phyloP scores from a whole-genome alignment of 2,113 vertebrate species.

The Trematomus loennbergii region DNA sequence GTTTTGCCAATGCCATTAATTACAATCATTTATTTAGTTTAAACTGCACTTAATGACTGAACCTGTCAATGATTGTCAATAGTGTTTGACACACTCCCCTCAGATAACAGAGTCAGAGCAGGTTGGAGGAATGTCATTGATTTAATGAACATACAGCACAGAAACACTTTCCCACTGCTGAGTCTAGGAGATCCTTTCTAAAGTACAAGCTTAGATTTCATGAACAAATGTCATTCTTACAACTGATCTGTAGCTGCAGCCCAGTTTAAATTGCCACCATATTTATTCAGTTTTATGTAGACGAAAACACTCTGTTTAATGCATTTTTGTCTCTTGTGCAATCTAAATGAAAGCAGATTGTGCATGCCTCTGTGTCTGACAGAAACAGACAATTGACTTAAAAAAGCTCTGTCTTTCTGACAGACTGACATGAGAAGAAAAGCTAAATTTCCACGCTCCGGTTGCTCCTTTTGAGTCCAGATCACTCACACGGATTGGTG shows the following conservation, averaged over 20 bases:
- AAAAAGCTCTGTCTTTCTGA: slow-evolving; percentile 21
- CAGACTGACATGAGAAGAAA: slow-evolving; percentile 57
- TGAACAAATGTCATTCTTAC: not conserved
- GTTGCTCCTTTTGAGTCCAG: slow-evolving; percentile 34
- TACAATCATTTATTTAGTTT: not conserved
- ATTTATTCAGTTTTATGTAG: not conserved
- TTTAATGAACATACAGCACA: not conserved
- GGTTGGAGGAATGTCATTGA: not conserved
- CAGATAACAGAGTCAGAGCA: not conserved
- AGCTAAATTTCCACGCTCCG: slow-evolving; percentile 45
- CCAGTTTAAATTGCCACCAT: not conserved
- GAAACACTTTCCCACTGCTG: not conserved
- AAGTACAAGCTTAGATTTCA: not conserved
- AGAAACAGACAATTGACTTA: slow-evolving; percentile 12
- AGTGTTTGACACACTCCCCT: not conserved
- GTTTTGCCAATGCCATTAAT: not conserved
- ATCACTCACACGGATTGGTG: slow-evolving; percentile 72
- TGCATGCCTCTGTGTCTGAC: slow-evolving; percentile 4
- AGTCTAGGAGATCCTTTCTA: not conserved
- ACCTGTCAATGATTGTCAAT: not conserved
- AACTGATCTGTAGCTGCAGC: not conserved
- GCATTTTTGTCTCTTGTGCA: not conserved
- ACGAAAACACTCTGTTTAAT: not conserved
- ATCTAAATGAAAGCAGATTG: slow-evolving; percentile 18
- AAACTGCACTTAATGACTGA: not conserved